A percentile compares a stretch with the other conserved stretches of the same genome.
Conservation (phyloP, 2,797 vertebrate species). For the Fringilla coelebs region DNA sequence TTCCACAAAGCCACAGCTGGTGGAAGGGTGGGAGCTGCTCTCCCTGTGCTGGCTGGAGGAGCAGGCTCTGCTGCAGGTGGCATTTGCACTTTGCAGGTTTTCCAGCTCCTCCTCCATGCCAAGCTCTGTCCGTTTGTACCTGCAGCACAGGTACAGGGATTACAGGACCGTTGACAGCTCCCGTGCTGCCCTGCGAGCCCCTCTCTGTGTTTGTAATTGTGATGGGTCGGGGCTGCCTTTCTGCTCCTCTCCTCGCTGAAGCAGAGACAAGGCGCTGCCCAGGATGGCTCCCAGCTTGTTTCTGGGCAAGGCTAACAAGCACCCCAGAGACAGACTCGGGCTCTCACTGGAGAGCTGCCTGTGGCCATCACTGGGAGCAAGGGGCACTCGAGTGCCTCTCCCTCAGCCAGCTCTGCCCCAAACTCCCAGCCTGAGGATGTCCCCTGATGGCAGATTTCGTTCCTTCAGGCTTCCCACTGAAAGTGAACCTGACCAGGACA, state of each 20-base stretch:
- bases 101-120: not conserved
- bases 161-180: not conserved
- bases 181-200: not conserved
- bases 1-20: not conserved
- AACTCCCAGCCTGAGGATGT: not conserved
- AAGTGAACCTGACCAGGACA: not conserved
- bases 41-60: not conserved
- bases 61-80: not conserved
- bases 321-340: not conserved
- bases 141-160: not conserved
- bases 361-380: accelerated
- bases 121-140: not conserved
- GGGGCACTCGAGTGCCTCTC: not conserved
- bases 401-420: not conserved
- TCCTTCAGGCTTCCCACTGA: not conserved
- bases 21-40: not conserved
- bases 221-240: not conserved
- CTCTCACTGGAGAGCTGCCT: not conserved
- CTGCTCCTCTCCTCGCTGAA: not conserved
- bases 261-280: not conserved
- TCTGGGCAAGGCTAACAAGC: not conserved
- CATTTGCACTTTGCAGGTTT: not conserved
- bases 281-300: not conserved
- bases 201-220: accelerated
- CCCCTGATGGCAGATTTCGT: not conserved